Evolutionary conservation across 2,113 vertebrate genomes (phyloP), one percentile per base, ranked within the genome.

Genomic region (Raja brachyura): DNA sequence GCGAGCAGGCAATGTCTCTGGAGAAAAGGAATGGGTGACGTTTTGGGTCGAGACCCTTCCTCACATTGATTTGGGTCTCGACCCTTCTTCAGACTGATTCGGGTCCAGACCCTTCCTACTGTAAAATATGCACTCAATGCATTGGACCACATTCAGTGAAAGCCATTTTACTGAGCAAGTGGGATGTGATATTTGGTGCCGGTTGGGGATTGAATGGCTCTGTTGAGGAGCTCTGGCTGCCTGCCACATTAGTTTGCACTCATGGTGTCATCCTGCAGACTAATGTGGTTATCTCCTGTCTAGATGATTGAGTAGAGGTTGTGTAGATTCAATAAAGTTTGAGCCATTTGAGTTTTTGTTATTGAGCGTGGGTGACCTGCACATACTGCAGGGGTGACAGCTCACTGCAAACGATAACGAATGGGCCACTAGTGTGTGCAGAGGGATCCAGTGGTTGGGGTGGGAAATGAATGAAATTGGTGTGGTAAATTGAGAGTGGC

Each of bases 281-380:
- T 88, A 88, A 88, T 88, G 83, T 88, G 59, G 83, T 88, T 63
- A 88, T 63, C 59, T 88, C 83, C 83, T 88, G 83, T 88, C 83
- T 66, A 56, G 61, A 88, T 88, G 83, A 88, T 88, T 88, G 83
- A 88, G 61, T 88, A 88, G 83, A 63, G 83, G 83, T 88, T 88
- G 18, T 25, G 8, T 18, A 88, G 59, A 88, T 88, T 88, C 83
- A 88, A 88, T 88, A 88, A 88, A 18, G 83, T 88, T 88, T 88
- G 83, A 88, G 63, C 59, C 59, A 66, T 88, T 88, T 63, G 83
- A 18, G 59, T 88, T 88, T 83, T 88, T 88, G 83, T 88, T 88
- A 88, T 88, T 88, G 83, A 88, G 83, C 59, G 63, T 31, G 25
- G 83, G 28, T 88, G 83, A 88, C 83, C 83, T 88, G 83, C 83